Conservation (phyloP, 53 echinoderm and acorn worm species). For the Henricia sp. region DNA sequence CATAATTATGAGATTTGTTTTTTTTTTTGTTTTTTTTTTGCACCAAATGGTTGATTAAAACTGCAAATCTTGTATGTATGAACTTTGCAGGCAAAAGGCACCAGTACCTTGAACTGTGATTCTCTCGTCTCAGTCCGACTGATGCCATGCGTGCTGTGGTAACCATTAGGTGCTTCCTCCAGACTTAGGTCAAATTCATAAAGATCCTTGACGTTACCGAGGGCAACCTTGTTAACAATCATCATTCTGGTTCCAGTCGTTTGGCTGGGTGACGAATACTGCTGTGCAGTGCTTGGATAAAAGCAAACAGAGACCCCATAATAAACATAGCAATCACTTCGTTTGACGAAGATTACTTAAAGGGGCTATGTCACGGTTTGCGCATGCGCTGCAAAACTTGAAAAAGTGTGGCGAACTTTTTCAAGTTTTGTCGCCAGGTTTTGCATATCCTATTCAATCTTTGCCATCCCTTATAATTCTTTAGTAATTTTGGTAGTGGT, state of each 20-base stretch:
- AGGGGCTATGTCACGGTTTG: too few relatives aligned
- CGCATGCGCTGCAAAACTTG: too few relatives aligned
- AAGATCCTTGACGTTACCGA: slow-evolving; percentile 74
- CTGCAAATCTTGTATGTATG: too few relatives aligned
- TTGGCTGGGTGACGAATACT: slow-evolving; percentile 75
- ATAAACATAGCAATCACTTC: too few relatives aligned
- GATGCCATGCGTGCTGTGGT: slow-evolving; percentile 78
- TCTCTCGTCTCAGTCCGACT: slow-evolving; percentile 22
- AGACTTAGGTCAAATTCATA: slow-evolving; percentile 55
- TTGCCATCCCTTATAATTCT: too few relatives aligned
- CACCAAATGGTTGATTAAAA: background rate
- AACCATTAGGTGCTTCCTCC: slow-evolving; percentile 70
- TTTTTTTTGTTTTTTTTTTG: background rate
- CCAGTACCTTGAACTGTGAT: slow-evolving; percentile 73
- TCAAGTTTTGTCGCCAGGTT: too few relatives aligned
- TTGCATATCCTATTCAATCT: too few relatives aligned
- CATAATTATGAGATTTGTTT: too few relatives aligned
- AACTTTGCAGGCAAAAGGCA: too few relatives aligned
- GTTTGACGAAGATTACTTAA: too few relatives aligned
- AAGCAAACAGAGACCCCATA: background rate
- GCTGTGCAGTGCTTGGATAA: slow-evolving; percentile 63
- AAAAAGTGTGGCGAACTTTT: too few relatives aligned
- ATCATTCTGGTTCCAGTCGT: slow-evolving; percentile 75
- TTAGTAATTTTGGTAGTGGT: too few relatives aligned
- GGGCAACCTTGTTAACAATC: slow-evolving; percentile 78